A percentile compares a stretch with the other conserved stretches of the same genome.
Evolutionary conservation across 2,113 vertebrate genomes (phyloP).

Genomic region (Heptranchias perlo): DNA sequence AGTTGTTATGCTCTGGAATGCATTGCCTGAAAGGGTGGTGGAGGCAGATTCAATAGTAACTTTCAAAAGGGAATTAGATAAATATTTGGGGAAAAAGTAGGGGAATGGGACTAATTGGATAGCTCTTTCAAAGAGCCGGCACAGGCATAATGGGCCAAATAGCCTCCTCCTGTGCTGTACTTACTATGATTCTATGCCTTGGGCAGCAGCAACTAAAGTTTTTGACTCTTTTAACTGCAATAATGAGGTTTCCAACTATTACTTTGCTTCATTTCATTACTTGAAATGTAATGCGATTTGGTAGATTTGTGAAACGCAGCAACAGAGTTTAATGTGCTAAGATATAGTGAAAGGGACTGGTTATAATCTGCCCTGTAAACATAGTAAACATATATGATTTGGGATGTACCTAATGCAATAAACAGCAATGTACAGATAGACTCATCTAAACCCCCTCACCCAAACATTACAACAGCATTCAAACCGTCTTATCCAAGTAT

Average conservation of each 20-base stretch:
- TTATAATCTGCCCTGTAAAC: background rate
- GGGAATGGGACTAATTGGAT: no score
- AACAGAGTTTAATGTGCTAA: background rate
- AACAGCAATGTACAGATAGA: background rate
- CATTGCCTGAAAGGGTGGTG: no score
- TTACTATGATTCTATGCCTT: no score
- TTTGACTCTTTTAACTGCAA: background rate
- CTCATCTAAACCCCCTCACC: background rate
- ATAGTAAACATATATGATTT: background rate
- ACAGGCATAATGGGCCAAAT: no score
- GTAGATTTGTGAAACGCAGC: background rate
- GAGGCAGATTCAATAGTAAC: no score
- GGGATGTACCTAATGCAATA: background rate
- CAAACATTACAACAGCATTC: background rate
- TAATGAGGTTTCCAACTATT: background rate
- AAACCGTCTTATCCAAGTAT: background rate
- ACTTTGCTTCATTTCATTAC: background rate
- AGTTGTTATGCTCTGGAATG: no score
- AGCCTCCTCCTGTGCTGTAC: no score
- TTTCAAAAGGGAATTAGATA: no score
- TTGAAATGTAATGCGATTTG: background rate
- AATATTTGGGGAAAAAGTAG: no score
- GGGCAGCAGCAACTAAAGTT: background rate
- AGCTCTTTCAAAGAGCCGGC: no score
- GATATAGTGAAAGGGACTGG: background rate